Evolutionary conservation across 2,797 vertebrate species (phyloP).

Genomic region (Danio choprae): DNA sequence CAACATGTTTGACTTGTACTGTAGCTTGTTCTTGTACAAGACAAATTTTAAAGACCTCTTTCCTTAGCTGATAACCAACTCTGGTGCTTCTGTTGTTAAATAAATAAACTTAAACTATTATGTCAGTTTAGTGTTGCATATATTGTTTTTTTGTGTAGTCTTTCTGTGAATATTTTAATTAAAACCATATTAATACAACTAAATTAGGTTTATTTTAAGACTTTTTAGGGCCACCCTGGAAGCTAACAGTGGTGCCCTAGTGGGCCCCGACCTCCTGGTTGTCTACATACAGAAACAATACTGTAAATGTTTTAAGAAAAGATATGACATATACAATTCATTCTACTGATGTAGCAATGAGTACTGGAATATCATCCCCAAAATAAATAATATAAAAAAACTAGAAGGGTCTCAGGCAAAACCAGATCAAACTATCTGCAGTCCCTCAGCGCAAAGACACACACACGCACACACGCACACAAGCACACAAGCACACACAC

Average conservation of each 20-base stretch:
- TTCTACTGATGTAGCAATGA: background rate
- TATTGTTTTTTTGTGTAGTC: background rate
- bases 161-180: background rate
- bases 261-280: background rate
- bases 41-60: background rate
- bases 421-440: conserved; percentile 31
- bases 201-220: background rate
- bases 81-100: background rate
- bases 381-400: conserved; percentile 37
- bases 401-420: conserved; percentile 22
- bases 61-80: background rate
- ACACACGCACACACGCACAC: conserved; percentile 18
- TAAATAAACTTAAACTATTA: background rate
- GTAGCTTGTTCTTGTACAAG: too few species aligned
- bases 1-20: too few species aligned
- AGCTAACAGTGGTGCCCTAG: background rate
- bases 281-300: background rate
- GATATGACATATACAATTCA: background rate
- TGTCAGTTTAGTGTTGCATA: background rate
- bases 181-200: background rate
- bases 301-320: background rate
- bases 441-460: conserved; percentile 19
- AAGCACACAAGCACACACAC: background rate
- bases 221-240: background rate
- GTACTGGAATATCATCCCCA: conserved; percentile 17